These are phyloP conservation scores for Parazoanthus atlanticus DNA, from an alignment of 92 coral and sea anemone genomes.

Conservation along the genomic window DNA sequence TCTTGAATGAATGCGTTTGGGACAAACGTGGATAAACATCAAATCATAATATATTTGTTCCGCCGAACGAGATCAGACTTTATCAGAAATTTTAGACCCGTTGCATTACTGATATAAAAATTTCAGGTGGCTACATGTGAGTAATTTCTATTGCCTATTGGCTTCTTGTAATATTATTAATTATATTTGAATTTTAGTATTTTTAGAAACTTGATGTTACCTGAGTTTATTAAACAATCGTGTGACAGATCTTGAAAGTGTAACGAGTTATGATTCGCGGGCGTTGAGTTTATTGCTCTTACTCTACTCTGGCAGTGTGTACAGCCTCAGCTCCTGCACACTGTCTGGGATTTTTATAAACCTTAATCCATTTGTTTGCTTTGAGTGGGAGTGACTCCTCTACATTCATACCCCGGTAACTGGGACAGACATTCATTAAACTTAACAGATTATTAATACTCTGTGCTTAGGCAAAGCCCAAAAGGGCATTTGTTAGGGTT, in stretches of 20 bases:
- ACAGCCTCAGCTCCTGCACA: not conserved
- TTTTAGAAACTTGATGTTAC: no score
- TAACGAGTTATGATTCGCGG: not conserved
- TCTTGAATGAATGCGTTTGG: not conserved
- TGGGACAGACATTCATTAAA: not conserved
- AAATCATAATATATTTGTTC: not conserved
- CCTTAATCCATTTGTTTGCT: constrained; percentile 12
- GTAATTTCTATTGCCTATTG: no score
- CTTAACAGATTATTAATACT: no score
- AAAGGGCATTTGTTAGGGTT: not conserved
- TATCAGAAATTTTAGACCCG: not conserved
- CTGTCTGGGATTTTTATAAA: constrained; percentile 5
- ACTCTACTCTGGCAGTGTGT: not conserved
- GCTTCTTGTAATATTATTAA: not conserved
- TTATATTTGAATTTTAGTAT: no score
- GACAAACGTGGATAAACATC: not conserved
- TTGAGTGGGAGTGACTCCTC: constrained; percentile 7
- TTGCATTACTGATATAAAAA: not conserved
- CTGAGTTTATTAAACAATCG: not conserved
- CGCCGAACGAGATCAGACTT: no score
- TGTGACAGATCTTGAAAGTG: constrained; percentile 3
- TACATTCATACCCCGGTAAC: not conserved
- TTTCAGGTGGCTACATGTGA: no score
- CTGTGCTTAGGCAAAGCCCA: not conserved
- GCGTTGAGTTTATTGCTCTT: not conserved